Conservation (phyloP, 2,888 invertebrate species). For the Galeopsomyia nigrocyanea region DNA sequence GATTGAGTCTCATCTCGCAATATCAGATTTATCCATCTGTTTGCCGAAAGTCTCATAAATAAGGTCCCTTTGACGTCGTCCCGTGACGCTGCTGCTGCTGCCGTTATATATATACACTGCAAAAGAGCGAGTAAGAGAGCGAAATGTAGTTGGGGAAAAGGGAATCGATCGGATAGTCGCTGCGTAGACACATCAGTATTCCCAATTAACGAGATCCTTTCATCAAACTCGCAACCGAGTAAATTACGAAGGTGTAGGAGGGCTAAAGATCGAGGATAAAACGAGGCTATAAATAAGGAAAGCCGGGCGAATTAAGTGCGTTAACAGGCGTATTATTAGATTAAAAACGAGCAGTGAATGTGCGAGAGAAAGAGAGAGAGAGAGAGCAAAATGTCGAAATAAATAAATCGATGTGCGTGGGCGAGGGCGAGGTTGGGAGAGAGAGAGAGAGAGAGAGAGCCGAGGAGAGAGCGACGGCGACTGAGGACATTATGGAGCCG, state of each 20-base stretch:
- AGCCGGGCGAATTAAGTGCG: slow-evolving; percentile 5
- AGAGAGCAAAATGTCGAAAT: slow-evolving; percentile 10
- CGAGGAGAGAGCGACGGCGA: slow-evolving; percentile 36
- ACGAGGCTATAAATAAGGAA: slow-evolving; percentile 5
- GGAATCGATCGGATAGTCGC: slow-evolving; percentile 60
- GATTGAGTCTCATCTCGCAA: slow-evolving; percentile 52
- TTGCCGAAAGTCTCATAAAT: slow-evolving; percentile 68
- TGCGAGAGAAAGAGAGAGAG: background rate
- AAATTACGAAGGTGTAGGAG: slow-evolving; percentile 47
- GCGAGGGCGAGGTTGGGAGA: slow-evolving; percentile 18
- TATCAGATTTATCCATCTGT: slow-evolving; percentile 68
- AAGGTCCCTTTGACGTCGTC: slow-evolving; percentile 66
- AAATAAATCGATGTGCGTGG: slow-evolving; percentile 38
- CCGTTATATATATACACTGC: background rate
- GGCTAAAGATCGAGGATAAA: slow-evolving; percentile 14
- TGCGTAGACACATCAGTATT: slow-evolving; percentile 62
- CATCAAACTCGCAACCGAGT: slow-evolving; percentile 55
- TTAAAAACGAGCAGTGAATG: slow-evolving; percentile 18
- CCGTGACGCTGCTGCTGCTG: slow-evolving; percentile 50
- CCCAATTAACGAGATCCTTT: slow-evolving; percentile 65
- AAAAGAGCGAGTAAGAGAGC: slow-evolving; percentile 19
- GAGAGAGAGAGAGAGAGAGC: slow-evolving; percentile 26
- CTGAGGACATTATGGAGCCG: slow-evolving; percentile 62
- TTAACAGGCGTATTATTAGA: slow-evolving; percentile 10
- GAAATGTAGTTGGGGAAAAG: slow-evolving; percentile 45